These are phyloP conservation scores for Apolygus lucorum DNA, from an alignment of 1,140 invertebrate species.

Conservation along the genomic window DNA sequence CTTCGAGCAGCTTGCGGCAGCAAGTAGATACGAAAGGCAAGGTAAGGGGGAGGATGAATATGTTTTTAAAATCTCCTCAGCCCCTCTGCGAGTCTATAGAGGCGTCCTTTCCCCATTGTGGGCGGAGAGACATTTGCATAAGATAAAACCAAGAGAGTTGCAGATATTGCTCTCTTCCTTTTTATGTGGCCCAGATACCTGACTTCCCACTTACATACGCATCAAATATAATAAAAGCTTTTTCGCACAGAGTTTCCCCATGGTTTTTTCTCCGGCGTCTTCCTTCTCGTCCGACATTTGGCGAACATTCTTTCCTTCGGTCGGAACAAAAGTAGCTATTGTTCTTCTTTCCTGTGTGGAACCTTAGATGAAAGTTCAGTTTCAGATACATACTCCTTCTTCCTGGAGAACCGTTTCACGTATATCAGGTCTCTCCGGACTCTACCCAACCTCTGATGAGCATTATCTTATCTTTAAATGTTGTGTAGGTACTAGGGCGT, in stretches of 20 bases:
- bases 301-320: no score
- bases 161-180: conserved; percentile 6
- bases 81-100: neutral
- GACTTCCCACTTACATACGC: conserved; percentile 3
- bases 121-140: conserved; percentile 10
- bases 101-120: neutral
- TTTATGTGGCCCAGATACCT: conserved; percentile 16
- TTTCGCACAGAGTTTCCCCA: neutral
- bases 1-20: neutral
- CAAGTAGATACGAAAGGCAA: neutral
- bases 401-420: no score
- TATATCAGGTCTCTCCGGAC: no score
- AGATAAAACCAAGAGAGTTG: conserved; percentile 13
- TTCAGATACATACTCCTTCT: no score
- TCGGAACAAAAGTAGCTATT: no score
- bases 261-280: no score
- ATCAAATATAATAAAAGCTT: conserved; percentile 15
- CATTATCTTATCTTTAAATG: no score
- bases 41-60: neutral
- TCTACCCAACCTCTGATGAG: no score
- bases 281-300: no score
- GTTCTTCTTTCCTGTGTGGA: no score
- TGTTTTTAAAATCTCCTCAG: conserved; percentile 6
- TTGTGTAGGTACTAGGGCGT: no score
- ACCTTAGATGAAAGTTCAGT: no score